Base-by-base conservation (phyloP, 2,113 vertebrate species). In the Panthera uncia region DNA sequence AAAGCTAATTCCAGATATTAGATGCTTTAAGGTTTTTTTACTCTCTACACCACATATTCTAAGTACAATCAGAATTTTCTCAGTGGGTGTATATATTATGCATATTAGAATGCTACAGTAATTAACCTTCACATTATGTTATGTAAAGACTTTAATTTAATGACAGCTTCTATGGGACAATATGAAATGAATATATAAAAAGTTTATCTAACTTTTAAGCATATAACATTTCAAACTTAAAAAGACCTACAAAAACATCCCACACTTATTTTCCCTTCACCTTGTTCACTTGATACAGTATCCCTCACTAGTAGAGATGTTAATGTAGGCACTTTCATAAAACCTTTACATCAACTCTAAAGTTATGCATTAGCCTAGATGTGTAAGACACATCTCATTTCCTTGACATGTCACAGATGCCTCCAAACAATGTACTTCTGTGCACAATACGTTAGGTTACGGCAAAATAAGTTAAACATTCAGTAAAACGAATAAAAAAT, bases 311-410 rank as follows among this genome's bases (percentile, higher is more conserved):
- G 76, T 31, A 65, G 6, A 97, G 48, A n/a, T 73, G 21, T 10
- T 96, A 91, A 61, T 16, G 18, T 16, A 74, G 45, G n/a, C 21
- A 95, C 12, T 89, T 85, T 82, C 36, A 86, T 57, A 89, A 92
- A 97, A 96, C 25, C 23, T 86, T 92, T 29, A 15, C 8, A 92
- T 76, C 7, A 57, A 52, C n/a, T 89, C 38, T 96, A 89, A 91
- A 93, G 8, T 31, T 80, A 63, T 12, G 12, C 9, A 85, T 82
- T 13, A 82, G n/a, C 36, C 36, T 78, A 86, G 55, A 57, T 68
- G 82, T 85, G 50, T 4, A 89, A 90, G 25, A 68, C 50, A 79
- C 3, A 86, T 41, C 45, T 86, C 15, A 95, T 69, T 91, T 86
- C 61, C 55, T 66, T 41, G 52, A 65, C 16, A 91, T 87, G 63